Conservation (phyloP, 2,888 invertebrate species). For the Lagria hirta region DNA sequence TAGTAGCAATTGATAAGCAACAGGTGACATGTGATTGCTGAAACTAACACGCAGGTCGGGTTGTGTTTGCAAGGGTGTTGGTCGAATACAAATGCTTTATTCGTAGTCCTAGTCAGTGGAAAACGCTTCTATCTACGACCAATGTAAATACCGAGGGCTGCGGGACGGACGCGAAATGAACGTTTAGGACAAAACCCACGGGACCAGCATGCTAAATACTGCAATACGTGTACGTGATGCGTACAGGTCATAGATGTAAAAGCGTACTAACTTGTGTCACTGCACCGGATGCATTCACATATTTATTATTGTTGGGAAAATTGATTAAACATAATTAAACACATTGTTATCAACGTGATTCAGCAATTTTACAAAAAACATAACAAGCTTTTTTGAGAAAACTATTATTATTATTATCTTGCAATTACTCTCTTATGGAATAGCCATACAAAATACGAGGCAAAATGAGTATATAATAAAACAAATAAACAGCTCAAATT, state of each 20-base stretch:
- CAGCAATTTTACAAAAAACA: no score
- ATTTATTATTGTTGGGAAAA: no score
- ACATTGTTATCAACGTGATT: no score
- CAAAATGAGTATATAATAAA: no score
- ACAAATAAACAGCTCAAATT: no score
- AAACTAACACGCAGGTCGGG: constrained; percentile 30
- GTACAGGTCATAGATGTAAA: constrained; percentile 42
- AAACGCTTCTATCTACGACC: constrained; percentile 32
- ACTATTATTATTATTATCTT: no score
- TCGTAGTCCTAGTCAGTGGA: constrained; percentile 40
- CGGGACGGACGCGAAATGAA: constrained; percentile 38
- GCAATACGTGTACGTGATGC: constrained; percentile 47
- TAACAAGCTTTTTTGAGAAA: no score
- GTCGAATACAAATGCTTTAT: constrained; percentile 42
- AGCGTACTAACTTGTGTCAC: constrained; percentile 39
- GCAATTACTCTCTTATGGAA: no score
- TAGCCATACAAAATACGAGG: no score
- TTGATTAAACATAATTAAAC: no score
- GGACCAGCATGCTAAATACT: constrained; percentile 48
- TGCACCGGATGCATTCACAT: constrained; percentile 44
- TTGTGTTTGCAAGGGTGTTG: constrained; percentile 34
- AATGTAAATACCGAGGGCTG: constrained; percentile 33
- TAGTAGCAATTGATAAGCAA: constrained; percentile 26
- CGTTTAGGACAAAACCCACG: constrained; percentile 42
- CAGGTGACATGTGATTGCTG: constrained; percentile 32